These are phyloP conservation scores for Aspiorhynchus laticeps DNA, from an alignment of 2,113 vertebrate genomes.

Conservation along the genomic window DNA sequence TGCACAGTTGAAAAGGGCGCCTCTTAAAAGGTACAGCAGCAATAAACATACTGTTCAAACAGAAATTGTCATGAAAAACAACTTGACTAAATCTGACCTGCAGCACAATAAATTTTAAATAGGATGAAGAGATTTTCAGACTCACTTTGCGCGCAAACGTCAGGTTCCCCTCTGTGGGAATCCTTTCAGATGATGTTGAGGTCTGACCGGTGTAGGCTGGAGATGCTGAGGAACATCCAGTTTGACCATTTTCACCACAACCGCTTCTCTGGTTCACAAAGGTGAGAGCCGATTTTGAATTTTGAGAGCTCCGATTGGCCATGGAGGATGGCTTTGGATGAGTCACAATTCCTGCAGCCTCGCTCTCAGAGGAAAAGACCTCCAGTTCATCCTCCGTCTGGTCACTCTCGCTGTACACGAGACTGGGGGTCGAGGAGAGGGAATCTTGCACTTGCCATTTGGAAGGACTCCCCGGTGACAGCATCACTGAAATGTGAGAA, in stretches of 20 bases:
- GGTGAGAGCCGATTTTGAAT: not conserved
- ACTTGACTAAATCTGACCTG: not conserved
- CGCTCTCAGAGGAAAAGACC: constrained; percentile 72
- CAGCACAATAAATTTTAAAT: not conserved
- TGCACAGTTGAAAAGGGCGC: not conserved
- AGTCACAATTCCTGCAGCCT: constrained; percentile 55
- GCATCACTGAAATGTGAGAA: constrained; percentile 63
- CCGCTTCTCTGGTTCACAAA: constrained; percentile 1
- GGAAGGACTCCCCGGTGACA: constrained; percentile 65
- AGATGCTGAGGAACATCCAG: constrained; percentile 14
- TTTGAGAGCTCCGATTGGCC: not conserved
- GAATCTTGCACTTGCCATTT: constrained; percentile 74
- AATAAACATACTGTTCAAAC: too few relatives aligned
- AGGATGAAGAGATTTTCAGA: not conserved
- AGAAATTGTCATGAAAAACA: not conserved
- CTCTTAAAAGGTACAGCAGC: not conserved
- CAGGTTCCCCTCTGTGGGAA: constrained; percentile 76
- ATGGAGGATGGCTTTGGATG: constrained; percentile 20
- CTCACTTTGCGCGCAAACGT: constrained; percentile 86
- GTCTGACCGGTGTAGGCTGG: not conserved
- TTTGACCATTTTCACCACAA: constrained; percentile 23
- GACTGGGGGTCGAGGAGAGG: constrained; percentile 62
- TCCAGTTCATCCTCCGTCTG: constrained; percentile 75
- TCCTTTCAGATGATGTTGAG: constrained; percentile 23
- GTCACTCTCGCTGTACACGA: constrained; percentile 70